Percentiles rank a stretch among this genome's conserved stretches.
Evolutionary conservation across 2,113 vertebrate species (phyloP).

Genomic region (human): DNA sequence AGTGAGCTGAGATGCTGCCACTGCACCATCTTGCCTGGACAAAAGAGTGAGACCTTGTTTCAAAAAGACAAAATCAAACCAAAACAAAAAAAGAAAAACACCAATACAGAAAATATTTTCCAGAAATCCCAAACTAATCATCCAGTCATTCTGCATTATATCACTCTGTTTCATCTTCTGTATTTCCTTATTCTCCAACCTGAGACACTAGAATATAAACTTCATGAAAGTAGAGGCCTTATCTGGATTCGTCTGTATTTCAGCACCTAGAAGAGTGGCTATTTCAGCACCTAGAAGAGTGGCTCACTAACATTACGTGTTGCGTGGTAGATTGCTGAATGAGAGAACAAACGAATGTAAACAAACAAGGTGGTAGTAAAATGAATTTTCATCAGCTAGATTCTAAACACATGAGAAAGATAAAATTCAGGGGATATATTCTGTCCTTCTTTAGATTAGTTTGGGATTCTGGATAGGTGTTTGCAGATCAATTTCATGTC

Average conservation of each 20-base stretch:
- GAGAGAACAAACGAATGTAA: neutral
- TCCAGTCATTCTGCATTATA: neutral
- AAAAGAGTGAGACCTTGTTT: no score
- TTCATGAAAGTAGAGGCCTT: neutral
- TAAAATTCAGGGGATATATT: slow-evolving; percentile 1
- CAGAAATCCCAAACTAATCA: neutral
- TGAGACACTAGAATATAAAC: neutral
- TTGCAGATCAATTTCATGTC: slow-evolving; percentile 54
- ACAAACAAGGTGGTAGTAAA: neutral
- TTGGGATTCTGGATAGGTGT: slow-evolving; percentile 52
- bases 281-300: neutral
- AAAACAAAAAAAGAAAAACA: neutral
- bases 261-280: neutral
- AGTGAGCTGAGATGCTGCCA: no score
- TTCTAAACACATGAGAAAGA: neutral
- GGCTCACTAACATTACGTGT: neutral
- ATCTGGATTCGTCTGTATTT: neutral
- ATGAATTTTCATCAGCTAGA: neutral
- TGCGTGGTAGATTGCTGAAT: neutral
- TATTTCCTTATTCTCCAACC: neutral
- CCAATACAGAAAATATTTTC: neutral
- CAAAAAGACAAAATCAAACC: no score
- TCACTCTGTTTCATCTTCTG: neutral
- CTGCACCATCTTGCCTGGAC: no score
- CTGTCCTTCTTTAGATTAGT: slow-evolving; percentile 53